Percentiles rank a stretch among this genome's conserved stretches.
These are phyloP conservation scores for Pagrus major DNA, from an alignment of 2,113 vertebrate genomes.

Conservation along the genomic window DNA sequence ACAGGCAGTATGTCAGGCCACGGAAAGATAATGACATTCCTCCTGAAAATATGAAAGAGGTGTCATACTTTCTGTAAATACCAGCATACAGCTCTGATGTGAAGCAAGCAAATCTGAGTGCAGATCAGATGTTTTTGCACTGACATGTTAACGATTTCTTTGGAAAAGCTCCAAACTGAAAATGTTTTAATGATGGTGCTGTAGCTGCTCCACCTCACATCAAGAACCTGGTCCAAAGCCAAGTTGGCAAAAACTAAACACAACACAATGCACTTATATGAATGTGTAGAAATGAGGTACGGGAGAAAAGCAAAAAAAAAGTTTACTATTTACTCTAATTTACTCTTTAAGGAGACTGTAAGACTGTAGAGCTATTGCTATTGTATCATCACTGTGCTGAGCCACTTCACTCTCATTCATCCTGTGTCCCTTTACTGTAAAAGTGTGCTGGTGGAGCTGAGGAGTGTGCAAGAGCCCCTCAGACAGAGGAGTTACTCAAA, in stretches of 20 bases:
- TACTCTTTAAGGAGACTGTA: too few species aligned
- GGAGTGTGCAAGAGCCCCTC: background rate
- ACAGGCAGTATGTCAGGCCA: slow-evolving; percentile 2
- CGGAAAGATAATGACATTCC: background rate
- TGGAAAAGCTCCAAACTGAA: slow-evolving; percentile 11
- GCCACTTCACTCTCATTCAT: slow-evolving; percentile 34
- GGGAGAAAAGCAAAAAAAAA: too few species aligned
- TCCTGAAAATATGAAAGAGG: too few species aligned
- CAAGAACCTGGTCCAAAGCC: background rate
- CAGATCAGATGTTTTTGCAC: background rate
- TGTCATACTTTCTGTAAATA: background rate
- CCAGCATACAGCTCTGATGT: background rate
- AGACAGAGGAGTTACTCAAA: slow-evolving; percentile 8
- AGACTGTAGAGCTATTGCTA: background rate
- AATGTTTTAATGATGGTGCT: slow-evolving; percentile 7
- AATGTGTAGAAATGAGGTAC: too few species aligned
- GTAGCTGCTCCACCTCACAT: background rate
- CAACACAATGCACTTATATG: background rate
- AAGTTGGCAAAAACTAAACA: background rate
- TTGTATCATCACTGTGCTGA: background rate
- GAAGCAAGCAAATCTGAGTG: background rate
- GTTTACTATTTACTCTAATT: background rate
- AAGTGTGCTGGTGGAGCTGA: background rate
- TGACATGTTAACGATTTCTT: background rate
- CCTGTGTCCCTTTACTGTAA: slow-evolving; percentile 14